Evolutionary conservation across 2,113 vertebrate species (phyloP), one percentile per base, ranked within the genome.

Genomic region (Nycticorax nycticorax): DNA sequence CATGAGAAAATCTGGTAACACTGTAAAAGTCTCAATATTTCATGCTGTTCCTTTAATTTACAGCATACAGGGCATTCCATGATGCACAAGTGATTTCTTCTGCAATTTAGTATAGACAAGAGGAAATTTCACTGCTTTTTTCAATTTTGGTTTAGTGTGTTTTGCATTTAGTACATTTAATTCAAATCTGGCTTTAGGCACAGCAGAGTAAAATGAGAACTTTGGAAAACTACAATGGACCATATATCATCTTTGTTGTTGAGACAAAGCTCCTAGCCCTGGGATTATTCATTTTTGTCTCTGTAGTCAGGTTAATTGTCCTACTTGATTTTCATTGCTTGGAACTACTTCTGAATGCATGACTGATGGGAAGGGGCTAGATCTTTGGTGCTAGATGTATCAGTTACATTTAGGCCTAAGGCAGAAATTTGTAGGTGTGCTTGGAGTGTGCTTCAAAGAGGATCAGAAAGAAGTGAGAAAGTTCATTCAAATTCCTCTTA

Each of bases 41-140:
- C 20, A 92, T 90, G 39, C 8, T 80, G 43, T n/a, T 85, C 8
- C 93, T 93, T 93, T 74, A 72, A 68, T 94, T 73, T 57, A 74
- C 21, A 77, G 15, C 56, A 64, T 66, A 77, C 8, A 74, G 4
- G 19, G 45, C 33, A 43, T 76, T 76, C 28, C 11, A 22, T 6
- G 9, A 16, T 56, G 27, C 13, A 43, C 8, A 43, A 47, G 19
- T 52, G 60, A 63, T 63, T 52, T 88, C 32, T 63, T 56, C 32
- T 39, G 43, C 27, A 76, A 37, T 37, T 43, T 26, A 33, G 5
- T 37, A 56, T 10, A 63, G 28, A 45, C 13, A 24, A 45, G 32
- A 43, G 14, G 28, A 50, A 71, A 21, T 21, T 6, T 27, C 22
- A 41, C 8, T n/a, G 26, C 8, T 57, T 71, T 52, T 24, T 19